Evolutionary conservation across 92 coral and sea anemone genomes (phyloP).

Genomic region (Hydrozoanthus gracilis): DNA sequence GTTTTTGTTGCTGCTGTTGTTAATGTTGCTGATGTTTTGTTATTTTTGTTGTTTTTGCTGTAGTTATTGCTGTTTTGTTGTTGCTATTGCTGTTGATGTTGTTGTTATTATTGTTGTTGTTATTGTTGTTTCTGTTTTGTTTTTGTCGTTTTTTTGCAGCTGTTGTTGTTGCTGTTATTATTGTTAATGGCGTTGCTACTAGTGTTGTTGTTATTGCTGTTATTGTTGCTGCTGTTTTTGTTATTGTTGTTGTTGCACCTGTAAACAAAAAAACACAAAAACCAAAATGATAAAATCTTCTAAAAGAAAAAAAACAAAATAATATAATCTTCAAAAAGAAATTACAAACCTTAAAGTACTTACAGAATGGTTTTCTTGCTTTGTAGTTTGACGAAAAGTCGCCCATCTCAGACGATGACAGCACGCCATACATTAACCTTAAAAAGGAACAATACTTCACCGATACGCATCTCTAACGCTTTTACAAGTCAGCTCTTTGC

Average conservation of each 20-base stretch:
- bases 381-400: conserved; percentile 76
- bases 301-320: no score
- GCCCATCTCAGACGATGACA: conserved; percentile 78
- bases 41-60: no score
- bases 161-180: background rate
- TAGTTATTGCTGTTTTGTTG: no score
- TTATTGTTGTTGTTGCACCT: background rate
- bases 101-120: background rate
- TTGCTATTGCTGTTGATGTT: background rate
- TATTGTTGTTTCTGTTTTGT: background rate
- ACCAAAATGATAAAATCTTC: no score
- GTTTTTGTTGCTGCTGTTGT: no score
- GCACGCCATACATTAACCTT: conserved; percentile 74
- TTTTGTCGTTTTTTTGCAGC: background rate
- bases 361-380: background rate
- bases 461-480: conserved; percentile 71
- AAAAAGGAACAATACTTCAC: conserved; percentile 81
- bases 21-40: no score
- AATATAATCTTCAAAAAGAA: no score
- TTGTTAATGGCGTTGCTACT: background rate
- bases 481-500: no score
- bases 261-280: no score
- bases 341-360: no score
- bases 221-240: background rate
- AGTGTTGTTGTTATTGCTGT: background rate